Conservation (phyloP, 2,113 vertebrate genomes). For the Speoplatyrhinus poulsoni region DNA sequence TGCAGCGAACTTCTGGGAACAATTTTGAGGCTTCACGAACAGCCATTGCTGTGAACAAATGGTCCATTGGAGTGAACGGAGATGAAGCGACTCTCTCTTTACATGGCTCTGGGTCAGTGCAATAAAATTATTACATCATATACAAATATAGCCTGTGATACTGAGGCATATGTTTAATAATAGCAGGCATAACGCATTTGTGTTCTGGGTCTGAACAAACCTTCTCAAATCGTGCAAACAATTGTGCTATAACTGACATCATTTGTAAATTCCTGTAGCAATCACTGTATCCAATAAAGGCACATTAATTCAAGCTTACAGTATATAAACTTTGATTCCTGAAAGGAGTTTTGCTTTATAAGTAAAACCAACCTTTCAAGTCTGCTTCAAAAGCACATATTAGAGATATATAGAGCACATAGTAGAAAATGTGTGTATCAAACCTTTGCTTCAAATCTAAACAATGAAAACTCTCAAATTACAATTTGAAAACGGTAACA, state of each 20-base stretch:
- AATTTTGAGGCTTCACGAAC: no score
- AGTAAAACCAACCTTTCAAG: conserved; percentile 33
- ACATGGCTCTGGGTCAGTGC: neutral
- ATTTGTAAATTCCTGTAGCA: conserved; percentile 34
- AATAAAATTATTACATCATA: neutral
- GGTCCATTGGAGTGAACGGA: no score
- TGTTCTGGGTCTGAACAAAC: neutral
- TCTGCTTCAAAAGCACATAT: conserved; percentile 50
- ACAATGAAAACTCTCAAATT: conserved; percentile 1
- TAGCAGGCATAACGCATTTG: neutral
- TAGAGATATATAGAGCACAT: neutral
- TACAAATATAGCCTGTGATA: neutral
- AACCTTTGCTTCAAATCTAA: conserved; percentile 25
- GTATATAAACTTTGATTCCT: conserved; percentile 50
- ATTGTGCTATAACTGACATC: conserved; percentile 20
- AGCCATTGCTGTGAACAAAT: no score
- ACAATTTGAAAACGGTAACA: neutral
- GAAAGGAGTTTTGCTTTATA: conserved; percentile 29
- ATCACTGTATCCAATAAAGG: conserved; percentile 53
- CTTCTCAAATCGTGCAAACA: no score
- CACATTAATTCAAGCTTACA: conserved; percentile 66
- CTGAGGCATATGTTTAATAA: neutral
- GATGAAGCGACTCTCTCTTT: no score
- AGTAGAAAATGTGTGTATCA: conserved; percentile 35
- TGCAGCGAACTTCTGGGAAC: no score